Evolutionary conservation across 1,140 invertebrate species (phyloP).

Genomic region (Drosophila sturtevanti): DNA sequence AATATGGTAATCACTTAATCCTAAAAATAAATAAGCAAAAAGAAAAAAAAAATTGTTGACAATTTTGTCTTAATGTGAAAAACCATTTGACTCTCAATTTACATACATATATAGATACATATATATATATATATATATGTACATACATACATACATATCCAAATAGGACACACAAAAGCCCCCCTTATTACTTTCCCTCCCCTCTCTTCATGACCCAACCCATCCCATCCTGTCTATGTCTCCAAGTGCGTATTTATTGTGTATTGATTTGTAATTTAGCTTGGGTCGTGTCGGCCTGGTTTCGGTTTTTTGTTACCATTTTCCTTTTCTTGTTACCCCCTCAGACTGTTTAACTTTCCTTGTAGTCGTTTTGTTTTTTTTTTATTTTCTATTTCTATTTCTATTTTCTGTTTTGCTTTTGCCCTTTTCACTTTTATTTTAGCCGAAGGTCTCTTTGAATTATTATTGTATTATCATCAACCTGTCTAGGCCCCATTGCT

Average conservation of each 20-base stretch:
- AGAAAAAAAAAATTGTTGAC: too few relatives aligned
- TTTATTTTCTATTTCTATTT: constrained; percentile 34
- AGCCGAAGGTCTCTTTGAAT: constrained; percentile 4
- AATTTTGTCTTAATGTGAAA: too few relatives aligned
- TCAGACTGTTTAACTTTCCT: constrained; percentile 11
- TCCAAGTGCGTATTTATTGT: constrained; percentile 35
- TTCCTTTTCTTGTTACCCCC: neutral
- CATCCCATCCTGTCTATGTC: neutral
- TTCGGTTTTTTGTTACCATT: constrained; percentile 9
- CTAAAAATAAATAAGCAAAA: too few relatives aligned
- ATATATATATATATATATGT: too few relatives aligned
- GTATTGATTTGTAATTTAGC: constrained; percentile 70
- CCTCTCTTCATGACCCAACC: too few relatives aligned
- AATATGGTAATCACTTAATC: too few relatives aligned
- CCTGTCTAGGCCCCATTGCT: constrained; percentile 10
- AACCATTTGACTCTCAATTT: too few relatives aligned
- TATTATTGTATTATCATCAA: constrained; percentile 1
- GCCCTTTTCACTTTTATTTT: constrained; percentile 67
- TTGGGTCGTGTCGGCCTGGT: constrained; percentile 39
- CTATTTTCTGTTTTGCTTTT: constrained; percentile 47
- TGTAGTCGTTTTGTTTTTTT: constrained; percentile 10
- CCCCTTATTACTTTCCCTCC: too few relatives aligned
- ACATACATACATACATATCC: too few relatives aligned
- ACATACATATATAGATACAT: too few relatives aligned
- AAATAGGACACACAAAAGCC: neutral